Evolutionary conservation across 2,797 vertebrate species (phyloP).

Genomic region (Manis pentadactyla): DNA sequence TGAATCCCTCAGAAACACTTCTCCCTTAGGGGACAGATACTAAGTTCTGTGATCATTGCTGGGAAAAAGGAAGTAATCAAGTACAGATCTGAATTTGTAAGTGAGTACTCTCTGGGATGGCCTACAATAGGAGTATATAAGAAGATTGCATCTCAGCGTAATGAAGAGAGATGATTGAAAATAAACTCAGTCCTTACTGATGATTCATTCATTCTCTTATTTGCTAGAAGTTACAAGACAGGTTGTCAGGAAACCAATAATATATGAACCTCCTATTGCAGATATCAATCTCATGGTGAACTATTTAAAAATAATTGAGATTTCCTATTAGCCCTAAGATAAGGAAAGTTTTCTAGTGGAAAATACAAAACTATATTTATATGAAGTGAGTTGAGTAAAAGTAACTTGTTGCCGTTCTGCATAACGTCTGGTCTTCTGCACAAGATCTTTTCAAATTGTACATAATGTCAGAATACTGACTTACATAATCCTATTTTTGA

Average conservation of each 20-base stretch:
- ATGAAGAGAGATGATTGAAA: neutral
- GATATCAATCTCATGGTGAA: neutral
- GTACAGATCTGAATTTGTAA: neutral
- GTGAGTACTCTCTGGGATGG: neutral
- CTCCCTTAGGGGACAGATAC: neutral
- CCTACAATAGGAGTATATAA: neutral
- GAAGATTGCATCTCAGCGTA: neutral
- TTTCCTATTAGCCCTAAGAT: neutral
- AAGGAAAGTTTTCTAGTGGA: slow-evolving; percentile 50
- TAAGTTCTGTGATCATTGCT: neutral
- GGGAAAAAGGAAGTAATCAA: neutral
- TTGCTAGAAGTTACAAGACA: slow-evolving; percentile 9
- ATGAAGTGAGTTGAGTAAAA: slow-evolving; percentile 2
- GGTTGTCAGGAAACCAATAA: neutral
- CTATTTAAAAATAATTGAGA: neutral
- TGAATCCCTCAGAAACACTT: neutral
- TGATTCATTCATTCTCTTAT: neutral
- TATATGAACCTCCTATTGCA: neutral
- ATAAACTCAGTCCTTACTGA: neutral
- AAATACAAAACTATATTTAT: neutral
- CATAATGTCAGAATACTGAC: neutral
- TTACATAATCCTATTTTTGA: slow-evolving; percentile 42
- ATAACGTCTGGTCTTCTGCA: neutral
- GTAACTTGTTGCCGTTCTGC: neutral
- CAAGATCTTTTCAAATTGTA: neutral